Conservation (phyloP, 2,797 vertebrate genomes). For the Craterocephalus amniculus region DNA sequence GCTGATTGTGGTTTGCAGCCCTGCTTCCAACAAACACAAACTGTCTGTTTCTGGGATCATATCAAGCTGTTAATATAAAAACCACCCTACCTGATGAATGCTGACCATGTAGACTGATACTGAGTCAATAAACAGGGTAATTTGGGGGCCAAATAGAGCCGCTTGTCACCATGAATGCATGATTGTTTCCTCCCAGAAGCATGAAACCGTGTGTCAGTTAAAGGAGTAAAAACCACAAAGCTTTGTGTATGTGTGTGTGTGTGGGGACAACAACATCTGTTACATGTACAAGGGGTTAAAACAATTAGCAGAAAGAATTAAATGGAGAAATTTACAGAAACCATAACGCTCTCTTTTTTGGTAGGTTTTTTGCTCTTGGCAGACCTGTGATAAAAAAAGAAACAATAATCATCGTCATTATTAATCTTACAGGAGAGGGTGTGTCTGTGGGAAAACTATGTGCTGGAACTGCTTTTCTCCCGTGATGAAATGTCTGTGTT, state of each 20-base stretch:
- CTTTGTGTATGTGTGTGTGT: background rate
- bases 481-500: background rate
- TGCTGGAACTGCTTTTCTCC: conserved; percentile 13
- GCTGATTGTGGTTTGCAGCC: conserved; percentile 32
- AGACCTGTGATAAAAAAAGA: conserved; percentile 72
- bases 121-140: conserved; percentile 56
- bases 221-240: conserved; percentile 34
- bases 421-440: conserved; percentile 25
- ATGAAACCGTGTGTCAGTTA: conserved; percentile 45
- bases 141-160: conserved; percentile 42
- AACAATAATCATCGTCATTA: conserved; percentile 42
- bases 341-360: conserved; percentile 71
- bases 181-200: conserved; percentile 30
- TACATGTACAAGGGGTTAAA: conserved; percentile 42
- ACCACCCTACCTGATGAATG: conserved; percentile 27
- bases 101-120: conserved; percentile 28
- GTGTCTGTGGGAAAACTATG: conserved; percentile 24
- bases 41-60: conserved; percentile 26
- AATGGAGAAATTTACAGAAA: conserved; percentile 72
- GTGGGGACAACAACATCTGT: conserved; percentile 7
- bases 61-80: conserved; percentile 33
- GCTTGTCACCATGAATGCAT: conserved; percentile 48
- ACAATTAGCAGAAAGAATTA: conserved; percentile 51
- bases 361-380: conserved; percentile 72
- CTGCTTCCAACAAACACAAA: conserved; percentile 37